Evolutionary conservation across 2,888 invertebrate species (phyloP).

Genomic region (Drosophila hamatofila): DNA sequence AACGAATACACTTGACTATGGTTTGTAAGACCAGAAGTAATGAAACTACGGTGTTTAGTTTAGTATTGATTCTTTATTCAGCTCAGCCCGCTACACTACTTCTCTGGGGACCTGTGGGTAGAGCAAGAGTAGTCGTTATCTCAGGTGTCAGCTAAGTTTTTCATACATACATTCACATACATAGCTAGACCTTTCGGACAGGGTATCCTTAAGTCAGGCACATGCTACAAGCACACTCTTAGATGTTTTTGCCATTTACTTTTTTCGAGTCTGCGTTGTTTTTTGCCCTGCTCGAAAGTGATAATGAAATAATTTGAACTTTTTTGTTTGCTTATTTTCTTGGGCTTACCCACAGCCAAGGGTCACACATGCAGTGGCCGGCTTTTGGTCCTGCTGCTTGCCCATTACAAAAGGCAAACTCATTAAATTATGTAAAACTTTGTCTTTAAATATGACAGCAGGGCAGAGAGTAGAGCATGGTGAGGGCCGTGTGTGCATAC

Average conservation of each 20-base stretch:
- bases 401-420: constrained; percentile 59
- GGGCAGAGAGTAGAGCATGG: constrained; percentile 2
- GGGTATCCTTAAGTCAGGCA: background rate
- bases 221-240: no score
- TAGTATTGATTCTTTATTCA: no score
- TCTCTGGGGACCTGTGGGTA: no score
- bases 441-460: constrained; percentile 73
- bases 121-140: no score
- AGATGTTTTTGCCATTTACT: background rate
- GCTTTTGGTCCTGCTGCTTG: constrained; percentile 11
- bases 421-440: constrained; percentile 81
- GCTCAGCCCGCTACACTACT: no score
- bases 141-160: no score
- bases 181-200: background rate
- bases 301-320: constrained; percentile 82
- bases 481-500: constrained; percentile 10
- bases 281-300: constrained; percentile 68
- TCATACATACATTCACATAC: background rate
- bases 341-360: constrained; percentile 41
- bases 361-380: constrained; percentile 35
- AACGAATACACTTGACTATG: no score
- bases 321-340: constrained; percentile 58
- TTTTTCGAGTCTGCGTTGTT: constrained; percentile 14
- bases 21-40: no score
- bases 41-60: no score